Conservation (phyloP, 2,888 invertebrate genomes). For the Alcis repandata region DNA sequence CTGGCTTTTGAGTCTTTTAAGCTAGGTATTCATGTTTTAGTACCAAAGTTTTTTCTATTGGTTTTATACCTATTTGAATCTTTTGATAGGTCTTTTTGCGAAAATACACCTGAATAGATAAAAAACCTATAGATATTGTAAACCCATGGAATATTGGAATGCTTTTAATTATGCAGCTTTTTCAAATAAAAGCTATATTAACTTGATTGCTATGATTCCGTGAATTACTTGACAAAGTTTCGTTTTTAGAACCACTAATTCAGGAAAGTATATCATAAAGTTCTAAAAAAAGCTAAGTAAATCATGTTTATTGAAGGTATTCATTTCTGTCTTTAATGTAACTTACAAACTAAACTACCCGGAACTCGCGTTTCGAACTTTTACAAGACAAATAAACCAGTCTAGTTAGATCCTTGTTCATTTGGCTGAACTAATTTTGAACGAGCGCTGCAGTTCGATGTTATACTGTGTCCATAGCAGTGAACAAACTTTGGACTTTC, state of each 20-base stretch:
- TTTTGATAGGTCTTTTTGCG: background rate
- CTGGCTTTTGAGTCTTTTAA: constrained; percentile 8
- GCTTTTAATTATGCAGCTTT: background rate
- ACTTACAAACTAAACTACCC: background rate
- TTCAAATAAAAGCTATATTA: too few relatives aligned
- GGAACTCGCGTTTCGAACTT: constrained; percentile 13
- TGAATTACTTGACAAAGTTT: background rate
- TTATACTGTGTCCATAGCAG: background rate
- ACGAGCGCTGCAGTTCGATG: background rate
- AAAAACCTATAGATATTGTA: background rate
- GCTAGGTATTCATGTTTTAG: background rate
- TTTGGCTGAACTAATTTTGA: constrained; percentile 23
- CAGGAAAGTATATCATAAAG: background rate
- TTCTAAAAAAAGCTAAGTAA: constrained; percentile 1
- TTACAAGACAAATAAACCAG: constrained; percentile 25
- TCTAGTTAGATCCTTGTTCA: constrained; percentile 14
- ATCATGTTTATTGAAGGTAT: constrained; percentile 1
- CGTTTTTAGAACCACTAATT: background rate
- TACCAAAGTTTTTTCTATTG: background rate
- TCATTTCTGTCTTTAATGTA: background rate
- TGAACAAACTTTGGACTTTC: too few relatives aligned
- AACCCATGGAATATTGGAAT: background rate
- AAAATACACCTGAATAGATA: background rate
- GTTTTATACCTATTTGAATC: background rate
- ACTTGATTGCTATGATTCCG: background rate